Evolutionary conservation across 2,797 vertebrate species (phyloP), one percentile per base, ranked within the genome.

Genomic region (Potorous gilbertii): DNA sequence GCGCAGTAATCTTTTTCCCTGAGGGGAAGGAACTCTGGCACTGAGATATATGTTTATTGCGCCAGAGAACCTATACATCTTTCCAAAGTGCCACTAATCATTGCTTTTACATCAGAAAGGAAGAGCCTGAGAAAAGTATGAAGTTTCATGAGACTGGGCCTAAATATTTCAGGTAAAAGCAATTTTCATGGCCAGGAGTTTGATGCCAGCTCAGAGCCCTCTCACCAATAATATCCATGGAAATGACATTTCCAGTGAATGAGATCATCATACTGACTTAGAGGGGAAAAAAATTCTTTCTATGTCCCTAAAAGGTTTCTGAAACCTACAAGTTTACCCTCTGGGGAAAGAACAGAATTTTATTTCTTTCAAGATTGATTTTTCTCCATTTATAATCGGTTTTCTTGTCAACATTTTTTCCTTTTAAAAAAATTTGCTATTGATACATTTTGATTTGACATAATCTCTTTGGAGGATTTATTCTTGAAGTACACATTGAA

Each of bases 61-160:
- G 0, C 95, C 97, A 90, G 52, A 94, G 96, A 97, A 94, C 92
- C 92, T 96, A 95, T 92, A 97, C 92, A 96, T 96, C 97, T 96
- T 97, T 95, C 94, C 93, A 96, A 96, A 96, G 95, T 95, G 96
- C 95, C 96, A 95, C 96, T 96, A 40, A 93, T 97, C 96, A 95
- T 97, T 0, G 31, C 95, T 97, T 96, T 97, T 96, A 97, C 97
- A 97, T 97, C 97, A 96, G 96, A 97, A 97, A 87, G 93, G 93
- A 97, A 97, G 96, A 92, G 92, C 95, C 92, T 66, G 94, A 95
- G 95, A 97, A 97, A 92, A 94, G 95, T 96, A 54, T 94, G 97
- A 97, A 97, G 97, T 96, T 97, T 96, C 96, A 96, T 97, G 94
- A 93, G 55, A 46, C 74, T 21, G 59, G 56, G 55, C 97, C 96